Evolutionary conservation across 2,888 invertebrate species (phyloP), one percentile per base, ranked within the genome.

Genomic region (Lasioglossum leucozonium): DNA sequence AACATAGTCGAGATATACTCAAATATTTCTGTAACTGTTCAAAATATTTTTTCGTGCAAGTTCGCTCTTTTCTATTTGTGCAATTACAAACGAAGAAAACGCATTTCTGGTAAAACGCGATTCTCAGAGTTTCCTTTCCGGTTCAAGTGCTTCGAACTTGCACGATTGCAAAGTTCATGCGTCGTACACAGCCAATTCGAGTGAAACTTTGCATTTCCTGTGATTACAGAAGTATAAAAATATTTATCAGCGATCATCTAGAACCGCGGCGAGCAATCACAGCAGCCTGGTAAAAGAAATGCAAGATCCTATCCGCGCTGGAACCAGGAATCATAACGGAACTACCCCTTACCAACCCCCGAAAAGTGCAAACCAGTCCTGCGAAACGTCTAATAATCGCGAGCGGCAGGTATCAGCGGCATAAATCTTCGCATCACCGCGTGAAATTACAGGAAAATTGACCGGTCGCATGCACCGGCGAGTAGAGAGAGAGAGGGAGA

Each of bases 361-460:
- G 22, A 55, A 55, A 55, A 55, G n/a, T n/a, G n/a, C n/a, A 55
- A 55, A 55, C 55, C 55, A n/a, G n/a, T n/a, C n/a, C 55, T 55
- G 55, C 55, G 55, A 55, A n/a, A 55, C n/a, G 55, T 55, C 55
- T 55, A 55, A 55, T 55, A 55, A 55, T 55, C 55, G n/a, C 55
- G 55, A n/a, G n/a, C n/a, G n/a, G 55, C 55, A n/a, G 55, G 55
- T 55, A 55, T 55, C 55, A 11, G 55, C n/a, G 55, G n/a, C 55
- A n/a, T 55, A 55, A 55, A 55, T 55, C 55, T 55, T n/a, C n/a
- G 55, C 55, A n/a, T 55, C 55, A n/a, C 55, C 55, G 55, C 55
- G 55, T 55, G n/a, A 55, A 55, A 55, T 55, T 55, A 55, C 55
- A 22, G n/a, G 55, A 11, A 26, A 73, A 34, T 69, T 55, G 55